phyloP scores from a whole-genome alignment of 2,888 invertebrate species.

The Thymelicus acteon region DNA sequence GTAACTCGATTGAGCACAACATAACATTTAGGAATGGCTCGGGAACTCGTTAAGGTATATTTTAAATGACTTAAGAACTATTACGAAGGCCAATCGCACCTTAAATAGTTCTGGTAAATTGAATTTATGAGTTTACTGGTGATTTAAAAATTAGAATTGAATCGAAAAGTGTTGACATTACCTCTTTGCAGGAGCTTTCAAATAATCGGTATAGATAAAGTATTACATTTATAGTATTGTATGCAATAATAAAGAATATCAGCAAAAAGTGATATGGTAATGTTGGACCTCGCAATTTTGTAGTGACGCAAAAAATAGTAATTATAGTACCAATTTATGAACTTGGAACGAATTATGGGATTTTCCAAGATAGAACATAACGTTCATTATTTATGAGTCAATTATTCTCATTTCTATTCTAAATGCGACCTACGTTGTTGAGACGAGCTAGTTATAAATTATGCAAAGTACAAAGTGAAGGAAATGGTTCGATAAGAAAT shows the following conservation, averaged over 20 bases:
- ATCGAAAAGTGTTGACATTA: no score
- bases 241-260: no score
- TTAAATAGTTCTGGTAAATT: no score
- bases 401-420: neutral
- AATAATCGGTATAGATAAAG: no score
- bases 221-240: no score
- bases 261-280: no score
- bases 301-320: neutral
- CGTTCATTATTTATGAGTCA: neutral
- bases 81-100: neutral
- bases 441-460: neutral
- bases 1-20: constrained; percentile 5
- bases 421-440: neutral
- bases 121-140: no score
- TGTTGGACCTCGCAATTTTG: neutral
- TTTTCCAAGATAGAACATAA: neutral
- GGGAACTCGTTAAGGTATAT: neutral
- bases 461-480: neutral
- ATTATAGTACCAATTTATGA: no score
- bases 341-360: neutral
- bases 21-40: neutral
- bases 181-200: no score
- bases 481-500: neutral
- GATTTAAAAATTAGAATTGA: no score
- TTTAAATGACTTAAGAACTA: neutral